Conservation (phyloP, 1,140 invertebrate genomes). For the Drosophila ficusphila region DNA sequence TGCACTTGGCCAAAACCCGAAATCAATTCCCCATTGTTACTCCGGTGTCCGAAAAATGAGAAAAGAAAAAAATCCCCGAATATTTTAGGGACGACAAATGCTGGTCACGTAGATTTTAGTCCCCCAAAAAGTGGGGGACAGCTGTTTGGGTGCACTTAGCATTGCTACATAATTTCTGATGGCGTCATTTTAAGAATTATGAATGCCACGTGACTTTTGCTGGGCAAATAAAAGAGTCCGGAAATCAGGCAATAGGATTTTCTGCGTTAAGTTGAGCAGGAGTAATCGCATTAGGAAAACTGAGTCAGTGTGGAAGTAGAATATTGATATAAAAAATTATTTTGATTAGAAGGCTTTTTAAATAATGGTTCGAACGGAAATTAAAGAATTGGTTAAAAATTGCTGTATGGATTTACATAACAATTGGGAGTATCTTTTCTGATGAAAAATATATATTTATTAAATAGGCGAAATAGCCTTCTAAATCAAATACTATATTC, state of each 20-base stretch:
- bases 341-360: neutral
- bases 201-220: conserved; percentile 83
- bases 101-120: conserved; percentile 62
- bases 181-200: conserved; percentile 84
- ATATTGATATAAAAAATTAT: neutral
- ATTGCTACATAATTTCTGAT: conserved; percentile 80
- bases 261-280: neutral
- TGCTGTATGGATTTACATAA: too few relatives aligned
- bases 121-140: conserved; percentile 16
- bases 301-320: neutral
- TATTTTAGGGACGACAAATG: conserved; percentile 62
- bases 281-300: neutral
- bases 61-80: conserved; percentile 39
- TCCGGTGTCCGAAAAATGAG: conserved; percentile 2
- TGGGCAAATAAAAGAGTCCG: conserved; percentile 56
- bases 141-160: conserved; percentile 78
- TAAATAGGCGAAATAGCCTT: neutral
- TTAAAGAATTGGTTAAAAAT: too few relatives aligned
- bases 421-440: too few relatives aligned
- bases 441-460: too few relatives aligned
- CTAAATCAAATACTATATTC: too few relatives aligned
- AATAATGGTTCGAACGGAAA: neutral
- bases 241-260: conserved; percentile 14
- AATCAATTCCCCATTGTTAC: conserved; percentile 75
- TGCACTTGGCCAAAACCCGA: conserved; percentile 56